These are phyloP conservation scores for Marmota monax DNA, from an alignment of 2,113 vertebrate species.

Conservation along the genomic window DNA sequence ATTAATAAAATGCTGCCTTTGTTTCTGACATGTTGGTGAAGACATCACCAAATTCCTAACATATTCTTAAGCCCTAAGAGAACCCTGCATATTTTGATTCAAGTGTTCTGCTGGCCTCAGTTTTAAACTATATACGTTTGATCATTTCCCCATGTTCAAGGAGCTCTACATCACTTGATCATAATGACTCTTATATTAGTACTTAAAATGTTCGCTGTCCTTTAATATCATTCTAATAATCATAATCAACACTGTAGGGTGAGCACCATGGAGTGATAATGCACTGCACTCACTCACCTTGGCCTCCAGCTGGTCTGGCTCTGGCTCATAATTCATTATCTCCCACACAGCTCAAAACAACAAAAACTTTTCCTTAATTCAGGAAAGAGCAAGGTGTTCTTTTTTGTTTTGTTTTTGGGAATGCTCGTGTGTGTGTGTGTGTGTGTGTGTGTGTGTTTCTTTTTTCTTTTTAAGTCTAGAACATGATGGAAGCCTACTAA, in stretches of 20 bases:
- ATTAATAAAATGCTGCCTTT: background rate
- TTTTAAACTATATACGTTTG: background rate
- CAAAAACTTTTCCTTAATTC: slow-evolving; percentile 74
- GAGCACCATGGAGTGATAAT: background rate
- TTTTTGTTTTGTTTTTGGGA: background rate
- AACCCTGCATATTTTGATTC: background rate
- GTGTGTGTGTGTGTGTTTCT: no score
- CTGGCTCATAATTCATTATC: background rate
- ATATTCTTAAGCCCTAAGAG: background rate
- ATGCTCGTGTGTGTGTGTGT: no score
- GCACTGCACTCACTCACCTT: background rate
- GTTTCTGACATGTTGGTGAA: background rate
- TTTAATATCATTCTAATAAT: slow-evolving; percentile 46
- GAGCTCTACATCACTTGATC: background rate
- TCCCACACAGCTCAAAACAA: slow-evolving; percentile 66
- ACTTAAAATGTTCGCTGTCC: background rate
- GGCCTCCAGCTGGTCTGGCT: slow-evolving; percentile 45
- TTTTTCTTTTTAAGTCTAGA: background rate
- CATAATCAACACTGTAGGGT: background rate
- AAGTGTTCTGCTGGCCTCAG: background rate
- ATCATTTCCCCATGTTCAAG: slow-evolving; percentile 6
- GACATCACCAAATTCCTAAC: background rate
- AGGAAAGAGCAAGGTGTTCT: slow-evolving; percentile 29
- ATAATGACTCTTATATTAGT: background rate
- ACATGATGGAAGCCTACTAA: slow-evolving; percentile 47